These are phyloP conservation scores for Periophthalmodon schlosseri DNA, from an alignment of 2,113 vertebrate species.

Conservation along the genomic window DNA sequence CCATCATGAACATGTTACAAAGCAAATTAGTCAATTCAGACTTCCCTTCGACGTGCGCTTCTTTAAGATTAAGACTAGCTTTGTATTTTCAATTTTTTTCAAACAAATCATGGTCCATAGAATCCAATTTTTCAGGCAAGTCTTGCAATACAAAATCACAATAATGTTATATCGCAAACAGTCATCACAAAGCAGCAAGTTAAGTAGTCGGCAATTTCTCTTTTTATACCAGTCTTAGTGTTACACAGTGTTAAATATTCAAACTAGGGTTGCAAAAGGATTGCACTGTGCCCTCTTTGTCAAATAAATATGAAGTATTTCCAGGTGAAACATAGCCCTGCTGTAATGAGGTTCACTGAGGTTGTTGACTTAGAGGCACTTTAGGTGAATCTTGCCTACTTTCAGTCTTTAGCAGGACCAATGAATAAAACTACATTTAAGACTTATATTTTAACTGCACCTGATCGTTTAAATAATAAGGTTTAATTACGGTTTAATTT, in stretches of 20 bases:
- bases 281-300: background rate
- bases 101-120: background rate
- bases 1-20: background rate
- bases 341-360: background rate
- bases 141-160: background rate
- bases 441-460: background rate
- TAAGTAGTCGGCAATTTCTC: background rate
- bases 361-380: background rate
- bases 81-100: background rate
- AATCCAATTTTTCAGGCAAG: background rate
- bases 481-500: conserved; percentile 74
- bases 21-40: background rate
- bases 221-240: background rate
- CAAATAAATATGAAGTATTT: background rate
- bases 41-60: background rate
- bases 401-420: background rate
- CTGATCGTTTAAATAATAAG: background rate
- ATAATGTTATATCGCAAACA: background rate
- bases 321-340: background rate
- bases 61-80: background rate
- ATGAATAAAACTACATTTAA: too few relatives aligned
- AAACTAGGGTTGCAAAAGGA: background rate
- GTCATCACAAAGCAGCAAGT: background rate
- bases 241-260: background rate
- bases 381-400: background rate